Percentiles rank a stretch among this genome's conserved stretches.
phyloP scores from a whole-genome alignment of 2,113 vertebrate genomes.

The Bagarius yarrelli region DNA sequence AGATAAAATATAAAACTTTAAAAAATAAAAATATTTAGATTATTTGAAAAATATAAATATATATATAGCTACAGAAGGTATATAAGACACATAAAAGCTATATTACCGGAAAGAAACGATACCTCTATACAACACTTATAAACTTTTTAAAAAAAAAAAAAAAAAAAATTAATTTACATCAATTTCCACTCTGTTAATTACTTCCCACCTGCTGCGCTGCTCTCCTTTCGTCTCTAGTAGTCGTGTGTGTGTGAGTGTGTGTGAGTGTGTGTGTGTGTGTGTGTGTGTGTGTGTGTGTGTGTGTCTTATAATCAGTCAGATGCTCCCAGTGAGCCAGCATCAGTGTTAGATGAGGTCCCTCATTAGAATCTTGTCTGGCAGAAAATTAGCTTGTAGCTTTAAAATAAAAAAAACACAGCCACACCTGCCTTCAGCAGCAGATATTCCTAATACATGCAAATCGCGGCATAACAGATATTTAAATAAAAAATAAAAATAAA shows the following conservation, averaged over 20 bases:
- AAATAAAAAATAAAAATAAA: too few relatives aligned
- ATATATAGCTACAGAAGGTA: not conserved
- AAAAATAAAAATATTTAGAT: too few relatives aligned
- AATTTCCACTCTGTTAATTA: not conserved
- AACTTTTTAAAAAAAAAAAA: too few relatives aligned
- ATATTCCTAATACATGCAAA: not conserved
- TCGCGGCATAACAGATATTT: too few relatives aligned
- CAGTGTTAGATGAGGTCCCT: slow-evolving; percentile 28
- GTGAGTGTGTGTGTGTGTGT: slow-evolving; percentile 37
- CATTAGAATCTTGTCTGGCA: slow-evolving; percentile 21
- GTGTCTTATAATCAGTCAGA: slow-evolving; percentile 20
- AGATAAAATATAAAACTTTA: too few relatives aligned
- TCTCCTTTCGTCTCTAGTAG: not conserved
- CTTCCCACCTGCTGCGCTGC: slow-evolving; percentile 15
- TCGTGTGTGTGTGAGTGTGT: slow-evolving; percentile 12
- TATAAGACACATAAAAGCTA: not conserved
- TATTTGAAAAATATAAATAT: not conserved
- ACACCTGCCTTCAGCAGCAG: not conserved
- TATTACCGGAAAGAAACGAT: not conserved
- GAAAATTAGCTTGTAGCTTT: slow-evolving; percentile 9
- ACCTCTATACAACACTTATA: not conserved
- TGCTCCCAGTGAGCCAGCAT: slow-evolving; percentile 37
- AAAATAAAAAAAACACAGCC: not conserved
- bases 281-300: slow-evolving; percentile 19
- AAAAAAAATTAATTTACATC: not conserved